Base-by-base conservation (phyloP, 2,797 vertebrate genomes). In the Darevskia mixta region DNA sequence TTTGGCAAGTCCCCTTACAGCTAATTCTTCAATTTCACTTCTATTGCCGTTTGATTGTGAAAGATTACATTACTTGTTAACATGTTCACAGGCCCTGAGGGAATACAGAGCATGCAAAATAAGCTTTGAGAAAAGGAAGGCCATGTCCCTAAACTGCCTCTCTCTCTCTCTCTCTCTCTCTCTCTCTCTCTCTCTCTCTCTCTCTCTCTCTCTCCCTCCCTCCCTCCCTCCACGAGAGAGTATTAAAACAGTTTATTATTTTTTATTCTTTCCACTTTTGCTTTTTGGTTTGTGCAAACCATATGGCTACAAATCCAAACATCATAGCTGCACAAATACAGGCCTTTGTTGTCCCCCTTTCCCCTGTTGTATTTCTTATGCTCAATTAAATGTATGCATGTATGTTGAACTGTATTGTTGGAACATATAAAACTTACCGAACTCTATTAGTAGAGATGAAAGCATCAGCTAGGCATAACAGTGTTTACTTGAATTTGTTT, bases 1-100 rank as follows among this genome's bases (percentile, higher is more conserved):
- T 97, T 99, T 98, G 96, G 98, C 99, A 98, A 99, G 98, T 99
- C 92, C 86, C 87, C 92, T 95, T 95, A 91, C 89, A 86, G 91
- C 91, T 92, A 91, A 94, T 95, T 90, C 89, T 93, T 72, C 41
- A 17, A 71, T 58, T 95, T 95, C 92, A 87, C 90, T 94, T 94
- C 90, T 92, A 88, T 94, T 95, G 93, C 95, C 95, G 90, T 95
- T 64, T 95, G 94, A 90, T 93, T 95, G 94, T 94, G 91, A 91
- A 94, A 94, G 93, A 92, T 94, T 92, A 81, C 69, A 86, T 83
- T 87, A 89, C 94, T 92, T 92, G 0, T 94, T 95, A 64, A 92
- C 89, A 86, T 90, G 89, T 90, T 93, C 90, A 49, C 86, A 92
- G 90, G 15, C 88, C 85, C 3, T 67, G 90, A 80, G 87, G 91